These are phyloP conservation scores for Tribolium madens DNA, from an alignment of 1,140 invertebrate species.

Conservation along the genomic window DNA sequence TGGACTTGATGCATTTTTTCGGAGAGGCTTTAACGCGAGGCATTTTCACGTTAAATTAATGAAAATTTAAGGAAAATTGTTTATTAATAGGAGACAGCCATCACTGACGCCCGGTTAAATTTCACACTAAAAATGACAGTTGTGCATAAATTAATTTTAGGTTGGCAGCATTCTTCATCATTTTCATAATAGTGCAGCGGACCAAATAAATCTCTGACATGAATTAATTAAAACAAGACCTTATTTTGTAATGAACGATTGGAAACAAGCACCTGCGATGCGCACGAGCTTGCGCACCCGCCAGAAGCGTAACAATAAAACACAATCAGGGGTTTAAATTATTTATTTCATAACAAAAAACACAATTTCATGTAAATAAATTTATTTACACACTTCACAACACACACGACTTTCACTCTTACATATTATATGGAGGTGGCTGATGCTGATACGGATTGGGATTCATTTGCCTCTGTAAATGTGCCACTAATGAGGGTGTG, in stretches of 20 bases:
- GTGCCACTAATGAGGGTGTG: conserved; percentile 61
- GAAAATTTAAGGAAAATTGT: neutral
- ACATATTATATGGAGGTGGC: conserved; percentile 64
- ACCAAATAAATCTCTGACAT: neutral
- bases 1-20: conserved; percentile 70
- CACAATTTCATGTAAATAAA: neutral
- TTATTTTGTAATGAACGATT: neutral
- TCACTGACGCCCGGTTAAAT: conserved; percentile 40
- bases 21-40: conserved; percentile 70
- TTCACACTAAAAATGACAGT: conserved; percentile 44
- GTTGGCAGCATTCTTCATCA: conserved; percentile 30
- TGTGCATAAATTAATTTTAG: conserved; percentile 40
- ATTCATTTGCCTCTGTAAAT: conserved; percentile 63
- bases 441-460: conserved; percentile 63
- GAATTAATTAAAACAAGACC: neutral
- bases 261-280: conserved; percentile 7
- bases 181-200: conserved; percentile 16
- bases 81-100: conserved; percentile 38
- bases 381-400: neutral
- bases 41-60: conserved; percentile 62
- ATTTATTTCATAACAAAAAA: conserved; percentile 3
- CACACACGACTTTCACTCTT: neutral
- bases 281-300: neutral
- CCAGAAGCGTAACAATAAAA: neutral
- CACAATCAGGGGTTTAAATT: neutral